Evolutionary conservation across 2,797 vertebrate genomes (phyloP).

Genomic region (Sitta carolinensis): DNA sequence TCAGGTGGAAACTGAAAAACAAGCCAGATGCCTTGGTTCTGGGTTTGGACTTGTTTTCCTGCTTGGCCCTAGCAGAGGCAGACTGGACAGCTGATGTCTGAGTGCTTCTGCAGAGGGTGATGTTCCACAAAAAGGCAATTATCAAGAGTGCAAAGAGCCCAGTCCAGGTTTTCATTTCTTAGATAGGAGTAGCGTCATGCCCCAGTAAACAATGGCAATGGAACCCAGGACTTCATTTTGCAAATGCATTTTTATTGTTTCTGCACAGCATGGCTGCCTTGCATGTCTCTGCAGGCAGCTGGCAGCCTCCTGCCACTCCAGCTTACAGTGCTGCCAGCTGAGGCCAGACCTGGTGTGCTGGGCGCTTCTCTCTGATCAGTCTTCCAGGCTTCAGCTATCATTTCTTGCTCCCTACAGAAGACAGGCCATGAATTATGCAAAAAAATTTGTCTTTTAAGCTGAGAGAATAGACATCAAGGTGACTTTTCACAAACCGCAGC

Average conservation of each 20-base stretch:
- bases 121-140: background rate
- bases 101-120: background rate
- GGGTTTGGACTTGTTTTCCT: background rate
- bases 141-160: background rate
- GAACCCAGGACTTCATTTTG: background rate
- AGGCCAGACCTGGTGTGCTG: background rate
- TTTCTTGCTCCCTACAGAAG: background rate
- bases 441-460: background rate
- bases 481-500: background rate
- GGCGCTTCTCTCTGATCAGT: background rate
- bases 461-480: background rate
- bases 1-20: background rate
- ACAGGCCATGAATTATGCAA: background rate
- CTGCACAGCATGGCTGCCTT: rapidly evolving
- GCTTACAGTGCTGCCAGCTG: background rate
- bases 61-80: background rate
- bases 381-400: background rate
- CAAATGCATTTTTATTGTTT: background rate
- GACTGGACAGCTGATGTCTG: background rate
- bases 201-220: background rate
- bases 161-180: background rate
- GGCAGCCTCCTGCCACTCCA: background rate
- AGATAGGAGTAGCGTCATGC: background rate
- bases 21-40: background rate
- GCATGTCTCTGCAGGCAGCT: background rate